Evolutionary conservation across 2,888 invertebrate genomes (phyloP), one percentile per base, ranked within the genome.

Genomic region (Diadegma fenestrale): DNA sequence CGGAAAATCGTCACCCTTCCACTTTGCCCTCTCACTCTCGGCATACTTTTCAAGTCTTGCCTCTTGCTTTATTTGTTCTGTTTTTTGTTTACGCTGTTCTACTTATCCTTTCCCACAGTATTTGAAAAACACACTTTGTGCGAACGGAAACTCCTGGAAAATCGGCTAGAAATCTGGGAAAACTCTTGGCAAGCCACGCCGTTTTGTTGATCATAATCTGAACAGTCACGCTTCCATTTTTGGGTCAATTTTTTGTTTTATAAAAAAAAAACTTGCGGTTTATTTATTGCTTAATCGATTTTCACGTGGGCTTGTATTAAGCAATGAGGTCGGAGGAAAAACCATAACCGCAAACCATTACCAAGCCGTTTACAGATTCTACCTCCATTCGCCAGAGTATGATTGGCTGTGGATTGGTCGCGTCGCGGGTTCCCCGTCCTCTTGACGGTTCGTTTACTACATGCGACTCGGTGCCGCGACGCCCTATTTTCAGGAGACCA

Each of bases 1-100:
- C 76, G 51, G 61, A 43, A 82, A 80, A 85, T 85, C 82, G 41
- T 71, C 19, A 22, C 43, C 66, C 48, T 22, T 61, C 66, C 43
- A 45, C 22, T 14, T 48, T 51, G n/a, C 63, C 30, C 30, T 54
- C 17, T 54, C 26, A 30, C 66, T 66, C 19, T 30, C 45, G 54
- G 58, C 12, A 58, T 43, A 43, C 71, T 43, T 63, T 12, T 64
- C 7, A 64, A 26, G 26, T 26, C 54, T 61, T 51, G 7, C 22
- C 22, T 61, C 26, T 51, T 45, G 14, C 14, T 17, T 45, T 37
- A 12, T 68, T 37, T n/a, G 48, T 43, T 22, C 45, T 33, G 17
- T 63, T 71, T 54, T 75, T 33, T 17, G 58, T 26, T 54, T 58
- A 58, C 58, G 26, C 58, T 26, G n/a, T 26, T 58, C 12, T 58